phyloP scores from a whole-genome alignment of 2,888 invertebrate genomes.

The Limnephilus marmoratus region DNA sequence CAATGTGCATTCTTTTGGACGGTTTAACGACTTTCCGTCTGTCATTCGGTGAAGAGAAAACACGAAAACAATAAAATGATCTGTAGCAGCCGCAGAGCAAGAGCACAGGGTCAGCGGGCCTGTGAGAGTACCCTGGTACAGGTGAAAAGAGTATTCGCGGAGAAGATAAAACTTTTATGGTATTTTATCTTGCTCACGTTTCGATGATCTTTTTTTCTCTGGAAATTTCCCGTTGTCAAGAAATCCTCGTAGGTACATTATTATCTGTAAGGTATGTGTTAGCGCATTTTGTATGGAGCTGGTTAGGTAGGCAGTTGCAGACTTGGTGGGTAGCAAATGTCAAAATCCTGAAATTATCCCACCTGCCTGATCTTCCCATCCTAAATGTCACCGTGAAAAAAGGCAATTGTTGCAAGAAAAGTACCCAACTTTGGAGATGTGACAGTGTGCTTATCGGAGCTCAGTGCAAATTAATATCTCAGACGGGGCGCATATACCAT shows the following conservation, averaged over 20 bases:
- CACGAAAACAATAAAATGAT: slow-evolving; percentile 60
- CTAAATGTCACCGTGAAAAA: too few relatives aligned
- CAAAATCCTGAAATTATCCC: too few relatives aligned
- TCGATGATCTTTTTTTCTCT: not conserved
- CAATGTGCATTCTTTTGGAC: slow-evolving; percentile 49
- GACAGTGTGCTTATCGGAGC: too few relatives aligned
- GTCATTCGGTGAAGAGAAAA: slow-evolving; percentile 56
- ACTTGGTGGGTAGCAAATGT: too few relatives aligned
- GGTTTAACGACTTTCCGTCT: slow-evolving; percentile 54
- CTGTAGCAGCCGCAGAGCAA: slow-evolving; percentile 13
- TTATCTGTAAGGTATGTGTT: not conserved
- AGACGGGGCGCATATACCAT: too few relatives aligned
- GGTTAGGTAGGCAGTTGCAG: too few relatives aligned
- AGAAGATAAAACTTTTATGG: not conserved
- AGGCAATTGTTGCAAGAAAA: too few relatives aligned
- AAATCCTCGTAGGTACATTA: not conserved
- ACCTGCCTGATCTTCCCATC: too few relatives aligned
- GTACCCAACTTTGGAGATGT: too few relatives aligned
- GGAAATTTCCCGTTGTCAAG: not conserved
- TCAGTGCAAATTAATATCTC: too few relatives aligned
- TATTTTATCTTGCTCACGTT: not conserved
- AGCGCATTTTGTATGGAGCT: too few relatives aligned
- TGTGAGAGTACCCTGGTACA: not conserved
- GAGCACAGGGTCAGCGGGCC: slow-evolving; percentile 8
- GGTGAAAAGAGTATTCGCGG: not conserved